A percentile compares a stretch with the other conserved stretches of the same genome.
phyloP scores from a whole-genome alignment of 2,797 vertebrate species.

The Takifugu ocellatus region DNA sequence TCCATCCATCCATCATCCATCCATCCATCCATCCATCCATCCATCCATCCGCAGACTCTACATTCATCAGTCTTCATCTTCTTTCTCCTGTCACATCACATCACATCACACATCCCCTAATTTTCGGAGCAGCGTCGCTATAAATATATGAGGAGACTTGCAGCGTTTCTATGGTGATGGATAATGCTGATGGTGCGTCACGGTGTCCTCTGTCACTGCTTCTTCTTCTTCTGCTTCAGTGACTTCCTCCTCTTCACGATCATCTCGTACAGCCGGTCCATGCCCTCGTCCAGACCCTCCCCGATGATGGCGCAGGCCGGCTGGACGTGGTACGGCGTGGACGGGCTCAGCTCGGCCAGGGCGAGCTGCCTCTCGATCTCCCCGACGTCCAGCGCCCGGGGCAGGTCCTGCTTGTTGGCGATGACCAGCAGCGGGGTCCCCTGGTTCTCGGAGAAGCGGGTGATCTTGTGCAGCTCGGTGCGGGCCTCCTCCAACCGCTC shows the following conservation, averaged over 20 bases:
- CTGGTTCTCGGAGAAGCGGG: conserved; percentile 94
- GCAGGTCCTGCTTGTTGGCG: conserved; percentile 98
- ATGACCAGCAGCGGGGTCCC: conserved; percentile 95
- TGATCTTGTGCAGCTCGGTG: conserved; percentile 95
- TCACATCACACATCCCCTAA: background rate
- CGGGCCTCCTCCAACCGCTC: conserved; percentile 94
- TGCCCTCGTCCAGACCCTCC: conserved; percentile 94
- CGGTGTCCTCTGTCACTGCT: conserved; percentile 36
- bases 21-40: no score
- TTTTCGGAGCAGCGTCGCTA: background rate
- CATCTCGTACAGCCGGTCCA: conserved; percentile 98
- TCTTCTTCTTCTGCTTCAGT: conserved; percentile 92
- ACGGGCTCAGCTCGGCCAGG: conserved; percentile 87
- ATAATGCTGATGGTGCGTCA: background rate
- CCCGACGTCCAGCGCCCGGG: conserved; percentile 87
- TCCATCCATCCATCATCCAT: no score
- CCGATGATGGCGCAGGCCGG: conserved; percentile 97
- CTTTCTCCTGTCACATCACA: no score
- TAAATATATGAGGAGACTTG: no score
- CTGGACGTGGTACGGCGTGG: conserved; percentile 94
- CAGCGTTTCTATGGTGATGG: background rate
- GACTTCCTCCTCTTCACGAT: conserved; percentile 93
- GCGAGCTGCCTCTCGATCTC: conserved; percentile 95
- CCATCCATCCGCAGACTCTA: background rate
- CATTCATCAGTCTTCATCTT: background rate